Base-by-base conservation (phyloP, 2,113 vertebrate genomes). In the Phaethon lepturus region DNA sequence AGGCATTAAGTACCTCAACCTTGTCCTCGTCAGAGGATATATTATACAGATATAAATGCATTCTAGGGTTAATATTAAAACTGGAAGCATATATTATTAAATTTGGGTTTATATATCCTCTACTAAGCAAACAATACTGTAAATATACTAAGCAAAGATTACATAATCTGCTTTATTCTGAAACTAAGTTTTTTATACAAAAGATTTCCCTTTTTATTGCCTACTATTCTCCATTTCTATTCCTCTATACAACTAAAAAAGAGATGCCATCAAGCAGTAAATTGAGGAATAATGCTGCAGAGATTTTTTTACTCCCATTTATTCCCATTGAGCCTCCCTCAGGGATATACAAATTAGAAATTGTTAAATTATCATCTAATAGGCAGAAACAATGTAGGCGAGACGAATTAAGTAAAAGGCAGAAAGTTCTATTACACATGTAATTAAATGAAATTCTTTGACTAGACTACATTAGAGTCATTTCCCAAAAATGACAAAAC, bases 291-390 rank as follows among this genome's bases (percentile, higher is more conserved):
- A 96, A 96, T 86, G 84, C 87, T 90, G 59, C 53, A 42, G 81
- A 90, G 90, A 47, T 45, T 71, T 90, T 62, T 95, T 93, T n/a
- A 68, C 64, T 95, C 74, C 91, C 82, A 62, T 88, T 98, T 91
- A 96, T 93, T 94, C 91, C 88, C 82, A 94, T 18, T 91, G 91
- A 95, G 75, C 78, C 80, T 96, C 96, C 94, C 91, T 73, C 55
- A 87, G 93, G 94, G 91, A 95, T 68, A 71, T 12, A 93, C 85
- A 96, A 96, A 90, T 75, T 85, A 73, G 89, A 95, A 97, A 96
- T 68, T 94, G 90, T 94, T 95, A 95, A 98, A 98, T 98, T 98
- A 98, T 96, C 96, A 96, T 96, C 95, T 98, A 96, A 97, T 97
- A 98, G 98, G 92, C 97, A 97, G 95, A 97, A 97, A 91, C 89